Percentiles rank a stretch among this genome's conserved stretches.
Evolutionary conservation across 2,888 invertebrate genomes (phyloP).

Genomic region (Synergus umbraculus): DNA sequence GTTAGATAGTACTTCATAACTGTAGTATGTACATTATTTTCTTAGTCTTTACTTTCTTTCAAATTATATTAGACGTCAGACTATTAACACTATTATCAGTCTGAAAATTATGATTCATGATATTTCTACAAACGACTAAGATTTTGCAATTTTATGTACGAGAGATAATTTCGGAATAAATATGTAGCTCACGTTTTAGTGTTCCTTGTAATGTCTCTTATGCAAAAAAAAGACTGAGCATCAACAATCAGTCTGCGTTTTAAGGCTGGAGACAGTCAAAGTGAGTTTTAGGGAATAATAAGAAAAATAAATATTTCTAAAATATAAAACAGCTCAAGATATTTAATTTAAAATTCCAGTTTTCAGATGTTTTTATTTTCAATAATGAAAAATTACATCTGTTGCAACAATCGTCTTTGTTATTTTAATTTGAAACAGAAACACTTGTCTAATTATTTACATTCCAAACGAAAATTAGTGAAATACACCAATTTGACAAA

Average conservation of each 20-base stretch:
- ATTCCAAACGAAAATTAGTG: neutral
- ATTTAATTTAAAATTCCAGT: neutral
- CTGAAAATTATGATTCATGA: neutral
- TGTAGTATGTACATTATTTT: neutral
- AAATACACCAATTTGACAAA: neutral
- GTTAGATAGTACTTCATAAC: neutral
- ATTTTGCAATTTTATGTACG: neutral
- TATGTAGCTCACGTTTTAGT: neutral
- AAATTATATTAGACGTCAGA: neutral
- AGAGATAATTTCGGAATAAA: neutral
- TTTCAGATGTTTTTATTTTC: neutral
- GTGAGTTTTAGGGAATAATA: neutral
- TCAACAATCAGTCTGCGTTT: neutral
- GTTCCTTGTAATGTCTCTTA: neutral
- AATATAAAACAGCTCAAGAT: neutral
- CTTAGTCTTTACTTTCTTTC: neutral
- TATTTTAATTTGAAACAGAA: neutral
- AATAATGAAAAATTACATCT: neutral
- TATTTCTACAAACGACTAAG: neutral
- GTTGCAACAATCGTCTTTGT: neutral
- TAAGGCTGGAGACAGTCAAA: neutral
- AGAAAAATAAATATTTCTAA: neutral
- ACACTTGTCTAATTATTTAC: constrained; percentile 1
- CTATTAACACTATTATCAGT: neutral
- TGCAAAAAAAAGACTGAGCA: neutral